phyloP scores from a whole-genome alignment of 2,888 invertebrate species.

The Troilus luridus region DNA sequence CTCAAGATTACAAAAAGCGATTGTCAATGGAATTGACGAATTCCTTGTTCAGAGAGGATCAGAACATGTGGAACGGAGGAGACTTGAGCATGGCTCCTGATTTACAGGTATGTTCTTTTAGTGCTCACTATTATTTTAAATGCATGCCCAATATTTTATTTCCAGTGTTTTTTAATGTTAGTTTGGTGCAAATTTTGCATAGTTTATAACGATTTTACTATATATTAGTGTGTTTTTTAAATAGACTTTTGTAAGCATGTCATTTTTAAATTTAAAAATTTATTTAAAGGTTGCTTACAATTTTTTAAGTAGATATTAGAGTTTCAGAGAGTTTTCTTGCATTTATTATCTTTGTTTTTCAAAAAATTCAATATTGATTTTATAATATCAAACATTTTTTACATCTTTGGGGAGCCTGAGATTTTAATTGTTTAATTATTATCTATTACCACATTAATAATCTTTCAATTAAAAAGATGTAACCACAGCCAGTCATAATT shows the following conservation, averaged over 20 bases:
- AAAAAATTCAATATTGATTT: not conserved
- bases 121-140: slow-evolving; percentile 58
- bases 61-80: slow-evolving; percentile 89
- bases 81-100: slow-evolving; percentile 91
- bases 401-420: no score
- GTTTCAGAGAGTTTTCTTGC: not conserved
- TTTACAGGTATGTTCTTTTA: slow-evolving; percentile 80
- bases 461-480: no score
- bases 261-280: not conserved
- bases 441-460: no score
- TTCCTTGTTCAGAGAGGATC: slow-evolving; percentile 93
- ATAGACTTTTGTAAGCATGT: not conserved
- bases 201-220: not conserved
- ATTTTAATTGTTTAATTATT: no score
- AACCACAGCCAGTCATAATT: no score
- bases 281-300: not conserved
- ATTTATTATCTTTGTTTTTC: not conserved
- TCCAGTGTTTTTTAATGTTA: not conserved
- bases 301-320: not conserved
- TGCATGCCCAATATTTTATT: not conserved
- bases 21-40: slow-evolving; percentile 96
- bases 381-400: not conserved
- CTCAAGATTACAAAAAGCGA: slow-evolving; percentile 97
- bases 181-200: not conserved
- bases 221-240: not conserved